Base-by-base conservation (phyloP, 2,888 invertebrate genomes). In the Pseudococcus longispinus region DNA sequence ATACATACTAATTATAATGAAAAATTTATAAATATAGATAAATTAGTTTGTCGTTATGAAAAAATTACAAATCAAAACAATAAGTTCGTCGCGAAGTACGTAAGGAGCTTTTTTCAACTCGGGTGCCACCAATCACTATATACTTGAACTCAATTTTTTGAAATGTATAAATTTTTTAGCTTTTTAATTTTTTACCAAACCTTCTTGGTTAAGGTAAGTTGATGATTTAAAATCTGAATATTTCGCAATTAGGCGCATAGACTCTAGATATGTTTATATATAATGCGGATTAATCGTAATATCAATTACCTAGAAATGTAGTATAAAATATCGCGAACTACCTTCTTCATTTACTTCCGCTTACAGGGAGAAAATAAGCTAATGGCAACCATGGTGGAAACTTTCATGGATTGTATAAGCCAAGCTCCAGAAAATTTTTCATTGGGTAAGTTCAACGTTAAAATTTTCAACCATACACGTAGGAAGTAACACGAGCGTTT, bases 351-450 rank as follows among this genome's bases (percentile, higher is more conserved):
- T 60, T 11, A n/a, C n/a, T 82, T 82, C 18, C 23, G n/a, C 2
- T 9, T 44, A n/a, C 37, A 84, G 84, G 65, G 84, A 60, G 84
- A 84, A 70, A 55, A 42, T 60, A 60, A 84, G 8, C 42, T 84
- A n/a, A 55, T 84, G 60, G 32, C 55, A n/a, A 84, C 51, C 18
- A 37, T 65, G 18, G 51, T 84, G 11, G 84, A 55, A 60, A 84
- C 23, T 23, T 42, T 84, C n/a, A 65, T 84, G 84, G 84, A 84
- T 23, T 84, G 84, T 29, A 65, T 84, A n/a, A 42, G 32, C 18
- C 84, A 84, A 84, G 65, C 84, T 15, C 65, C 84, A 15, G 84
- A 84, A 65, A 60, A 32, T 20, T 84, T 84, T 65, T 60, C 84
- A 13, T 37, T 65, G 15, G 84, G 84, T 84, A 8, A 65, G 55